Conservation (phyloP, 2,113 vertebrate species). For the Myanophis thanlyinensis region DNA sequence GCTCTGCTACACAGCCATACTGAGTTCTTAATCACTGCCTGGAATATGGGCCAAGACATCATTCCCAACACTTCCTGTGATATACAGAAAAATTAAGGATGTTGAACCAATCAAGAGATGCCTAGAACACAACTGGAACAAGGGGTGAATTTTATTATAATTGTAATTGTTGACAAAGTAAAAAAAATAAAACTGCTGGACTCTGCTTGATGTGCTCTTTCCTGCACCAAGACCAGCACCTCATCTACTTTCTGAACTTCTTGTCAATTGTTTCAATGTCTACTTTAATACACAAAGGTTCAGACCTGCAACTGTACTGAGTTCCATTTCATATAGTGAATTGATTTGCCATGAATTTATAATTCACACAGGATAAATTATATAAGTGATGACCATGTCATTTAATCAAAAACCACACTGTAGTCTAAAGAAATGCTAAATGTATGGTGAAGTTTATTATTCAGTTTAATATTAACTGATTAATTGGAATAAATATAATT, state of each 20-base stretch:
- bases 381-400: neutral
- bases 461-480: neutral
- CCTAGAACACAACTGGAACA: neutral
- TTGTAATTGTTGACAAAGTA: neutral
- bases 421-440: neutral
- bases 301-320: slow-evolving; percentile 4
- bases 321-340: slow-evolving; percentile 6
- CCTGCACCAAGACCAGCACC: neutral
- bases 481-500: neutral
- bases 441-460: neutral
- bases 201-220: neutral
- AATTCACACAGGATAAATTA: slow-evolving; percentile 1
- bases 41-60: neutral
- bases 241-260: neutral
- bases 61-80: neutral
- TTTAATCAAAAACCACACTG: neutral
- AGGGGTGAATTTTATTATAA: neutral
- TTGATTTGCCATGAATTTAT: slow-evolving; percentile 14
- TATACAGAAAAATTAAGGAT: neutral
- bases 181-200: neutral
- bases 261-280: neutral
- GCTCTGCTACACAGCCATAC: neutral
- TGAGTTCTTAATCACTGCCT: neutral
- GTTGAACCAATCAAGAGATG: neutral
- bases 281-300: neutral